These are phyloP conservation scores for Sminthurides bifidus DNA, from an alignment of 1,140 invertebrate genomes.

Conservation along the genomic window DNA sequence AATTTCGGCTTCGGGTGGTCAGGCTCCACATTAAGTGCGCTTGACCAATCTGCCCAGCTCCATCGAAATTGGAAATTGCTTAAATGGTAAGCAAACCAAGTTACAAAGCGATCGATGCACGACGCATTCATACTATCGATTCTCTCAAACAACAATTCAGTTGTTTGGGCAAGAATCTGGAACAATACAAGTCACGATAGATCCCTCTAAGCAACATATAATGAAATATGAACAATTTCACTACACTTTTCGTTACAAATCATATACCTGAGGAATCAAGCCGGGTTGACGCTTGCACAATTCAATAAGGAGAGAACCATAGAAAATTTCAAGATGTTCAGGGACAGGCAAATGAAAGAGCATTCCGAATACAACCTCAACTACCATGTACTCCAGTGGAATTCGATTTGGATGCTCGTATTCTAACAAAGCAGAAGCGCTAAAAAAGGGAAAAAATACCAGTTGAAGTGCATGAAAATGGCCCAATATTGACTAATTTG, in stretches of 20 bases:
- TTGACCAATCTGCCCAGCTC: slow-evolving; percentile 95
- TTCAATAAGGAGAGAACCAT: slow-evolving; percentile 92
- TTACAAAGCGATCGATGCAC: slow-evolving; percentile 91
- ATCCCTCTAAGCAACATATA: not conserved
- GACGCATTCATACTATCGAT: slow-evolving; percentile 94
- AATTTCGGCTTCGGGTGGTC: slow-evolving; percentile 94
- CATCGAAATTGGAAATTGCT: slow-evolving; percentile 99
- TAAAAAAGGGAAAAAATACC: slow-evolving; percentile 32
- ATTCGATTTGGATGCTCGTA: slow-evolving; percentile 89
- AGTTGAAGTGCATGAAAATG: not conserved
- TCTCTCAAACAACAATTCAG: slow-evolving; percentile 89
- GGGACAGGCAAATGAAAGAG: slow-evolving; percentile 83
- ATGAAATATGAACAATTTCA: not conserved
- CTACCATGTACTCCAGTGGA: slow-evolving; percentile 94
- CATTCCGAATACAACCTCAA: slow-evolving; percentile 91
- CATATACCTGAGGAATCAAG: slow-evolving; percentile 80
- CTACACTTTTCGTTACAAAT: not conserved
- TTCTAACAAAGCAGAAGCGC: slow-evolving; percentile 76
- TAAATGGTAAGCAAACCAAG: slow-evolving; percentile 97
- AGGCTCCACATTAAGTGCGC: slow-evolving; percentile 65
- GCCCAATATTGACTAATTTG: not conserved
- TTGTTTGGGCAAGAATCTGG: slow-evolving; percentile 81
- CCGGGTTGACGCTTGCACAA: slow-evolving; percentile 92
- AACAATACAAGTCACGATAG: slow-evolving; percentile 19
- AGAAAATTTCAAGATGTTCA: slow-evolving; percentile 80